Evolutionary conservation across 37 sponge, comb jelly and placozoan genomes (phyloP).

Genomic region (Mnemiopsis leidyi): DNA sequence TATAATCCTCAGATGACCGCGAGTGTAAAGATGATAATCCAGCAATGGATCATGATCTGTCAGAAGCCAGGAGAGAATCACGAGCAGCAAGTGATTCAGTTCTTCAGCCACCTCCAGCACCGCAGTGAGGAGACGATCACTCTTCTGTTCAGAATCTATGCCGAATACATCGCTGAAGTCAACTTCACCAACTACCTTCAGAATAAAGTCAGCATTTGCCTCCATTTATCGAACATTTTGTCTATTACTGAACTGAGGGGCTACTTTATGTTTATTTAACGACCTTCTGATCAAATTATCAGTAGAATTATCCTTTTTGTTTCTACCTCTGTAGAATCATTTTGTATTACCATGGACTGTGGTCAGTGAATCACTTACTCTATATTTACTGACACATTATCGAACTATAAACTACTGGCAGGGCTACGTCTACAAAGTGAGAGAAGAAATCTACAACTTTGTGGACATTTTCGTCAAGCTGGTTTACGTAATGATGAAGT

Average conservation of each 20-base stretch:
- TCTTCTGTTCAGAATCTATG: conserved; percentile 49
- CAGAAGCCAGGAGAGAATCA: conserved; percentile 37
- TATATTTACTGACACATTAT: no score
- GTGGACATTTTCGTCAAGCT: conserved; percentile 98
- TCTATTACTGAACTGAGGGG: no score
- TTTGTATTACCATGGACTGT: no score
- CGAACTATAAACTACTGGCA: no score
- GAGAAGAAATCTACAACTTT: conserved; percentile 82
- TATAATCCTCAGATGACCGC: conserved; percentile 32
- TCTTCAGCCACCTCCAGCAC: not conserved
- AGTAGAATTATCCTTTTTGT: no score
- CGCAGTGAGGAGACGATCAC: conserved; percentile 81
- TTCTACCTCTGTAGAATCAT: no score
- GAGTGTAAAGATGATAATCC: conserved; percentile 48
- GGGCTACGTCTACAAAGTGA: conserved; percentile 44
- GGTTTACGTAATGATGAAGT: conserved; percentile 89
- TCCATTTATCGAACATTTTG: no score
- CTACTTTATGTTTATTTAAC: no score
- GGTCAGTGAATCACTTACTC: no score
- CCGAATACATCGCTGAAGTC: conserved; percentile 60
- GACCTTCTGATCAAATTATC: no score
- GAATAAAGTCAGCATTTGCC: no score
- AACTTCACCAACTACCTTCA: conserved; percentile 52
- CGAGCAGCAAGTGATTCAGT: conserved; percentile 48
- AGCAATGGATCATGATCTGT: conserved; percentile 55